A percentile compares a stretch with the other conserved stretches of the same genome.
Evolutionary conservation across 2,113 vertebrate genomes (phyloP).

Genomic region (Coptodon bakossiorum): DNA sequence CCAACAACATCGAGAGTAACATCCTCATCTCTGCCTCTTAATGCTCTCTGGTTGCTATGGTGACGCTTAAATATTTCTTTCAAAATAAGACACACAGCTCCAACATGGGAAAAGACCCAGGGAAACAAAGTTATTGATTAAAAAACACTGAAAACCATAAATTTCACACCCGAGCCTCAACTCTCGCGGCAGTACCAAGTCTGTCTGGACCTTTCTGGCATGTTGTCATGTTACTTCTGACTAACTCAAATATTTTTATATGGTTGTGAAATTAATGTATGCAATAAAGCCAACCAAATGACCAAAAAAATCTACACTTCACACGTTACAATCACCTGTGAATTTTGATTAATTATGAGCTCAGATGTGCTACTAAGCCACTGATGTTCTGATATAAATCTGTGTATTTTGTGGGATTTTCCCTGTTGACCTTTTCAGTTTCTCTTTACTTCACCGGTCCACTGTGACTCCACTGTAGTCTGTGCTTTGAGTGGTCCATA

Average conservation of each 20-base stretch:
- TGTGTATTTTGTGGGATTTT: neutral
- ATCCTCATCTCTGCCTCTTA: neutral
- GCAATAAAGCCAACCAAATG: neutral
- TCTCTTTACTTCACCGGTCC: fast-evolving
- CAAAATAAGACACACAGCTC: fast-evolving
- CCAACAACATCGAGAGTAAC: neutral
- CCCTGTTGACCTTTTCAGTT: neutral
- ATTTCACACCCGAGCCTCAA: fast-evolving
- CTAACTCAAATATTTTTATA: neutral
- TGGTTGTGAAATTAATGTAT: neutral
- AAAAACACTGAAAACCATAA: neutral
- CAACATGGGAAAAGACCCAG: neutral
- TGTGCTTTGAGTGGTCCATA: neutral
- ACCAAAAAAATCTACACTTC: fast-evolving
- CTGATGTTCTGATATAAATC: neutral
- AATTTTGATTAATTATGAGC: neutral
- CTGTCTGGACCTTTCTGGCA: neutral
- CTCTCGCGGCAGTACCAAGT: fast-evolving
- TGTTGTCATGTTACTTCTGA: neutral
- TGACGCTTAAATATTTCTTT: neutral
- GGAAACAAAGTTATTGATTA: fast-evolving
- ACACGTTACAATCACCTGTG: neutral
- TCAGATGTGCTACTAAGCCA: neutral
- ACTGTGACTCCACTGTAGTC: neutral
- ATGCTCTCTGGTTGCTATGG: fast-evolving